Percentiles rank a stretch among this genome's conserved stretches.
Evolutionary conservation across 2,113 vertebrate species (phyloP).

Genomic region (Lanius collurio): DNA sequence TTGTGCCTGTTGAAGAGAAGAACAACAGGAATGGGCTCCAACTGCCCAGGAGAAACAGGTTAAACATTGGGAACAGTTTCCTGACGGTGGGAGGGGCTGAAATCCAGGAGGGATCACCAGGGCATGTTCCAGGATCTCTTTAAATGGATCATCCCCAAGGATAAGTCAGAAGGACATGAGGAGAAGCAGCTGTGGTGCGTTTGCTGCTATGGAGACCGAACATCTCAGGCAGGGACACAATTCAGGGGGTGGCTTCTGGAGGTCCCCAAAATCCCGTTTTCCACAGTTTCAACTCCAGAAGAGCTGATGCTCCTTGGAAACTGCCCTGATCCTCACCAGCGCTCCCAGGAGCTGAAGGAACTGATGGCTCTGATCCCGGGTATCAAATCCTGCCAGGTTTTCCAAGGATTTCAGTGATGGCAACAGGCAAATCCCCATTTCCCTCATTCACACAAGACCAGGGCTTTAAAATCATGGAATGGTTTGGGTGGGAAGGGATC

Average conservation of each 20-base stretch:
- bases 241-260: background rate
- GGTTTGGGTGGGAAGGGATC: background rate
- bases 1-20: background rate
- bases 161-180: background rate
- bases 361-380: accelerated
- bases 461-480: background rate
- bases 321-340: accelerated
- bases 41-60: background rate
- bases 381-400: background rate
- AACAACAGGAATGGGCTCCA: background rate
- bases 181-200: background rate
- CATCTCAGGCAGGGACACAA: background rate
- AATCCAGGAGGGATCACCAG: background rate
- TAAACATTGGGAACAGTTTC: background rate
- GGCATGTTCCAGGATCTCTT: background rate
- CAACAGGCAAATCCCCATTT: background rate
- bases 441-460: background rate
- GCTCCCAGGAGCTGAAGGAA: background rate
- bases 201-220: background rate
- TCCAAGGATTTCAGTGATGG: background rate
- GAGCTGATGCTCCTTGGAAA: background rate
- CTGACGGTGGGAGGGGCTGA: background rate
- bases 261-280: background rate
- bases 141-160: background rate
- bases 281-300: background rate